Percentiles rank a stretch among this genome's conserved stretches.
These are phyloP conservation scores for Oikopleura vanhoeffeni DNA, from an alignment of 23 tunicate genomes.

Conservation along the genomic window DNA sequence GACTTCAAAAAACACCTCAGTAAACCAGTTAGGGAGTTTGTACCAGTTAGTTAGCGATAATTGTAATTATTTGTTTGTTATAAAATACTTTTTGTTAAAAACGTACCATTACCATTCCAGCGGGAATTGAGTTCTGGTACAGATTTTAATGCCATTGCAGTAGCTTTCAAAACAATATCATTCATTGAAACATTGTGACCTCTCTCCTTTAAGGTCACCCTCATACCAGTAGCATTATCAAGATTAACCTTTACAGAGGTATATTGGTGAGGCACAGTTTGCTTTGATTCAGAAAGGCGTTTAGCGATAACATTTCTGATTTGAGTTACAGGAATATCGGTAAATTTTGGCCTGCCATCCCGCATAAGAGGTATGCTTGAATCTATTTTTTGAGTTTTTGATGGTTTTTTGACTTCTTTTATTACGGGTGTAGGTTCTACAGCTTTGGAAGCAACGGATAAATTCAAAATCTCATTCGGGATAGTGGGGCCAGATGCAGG, in stretches of 20 bases:
- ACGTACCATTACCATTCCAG: conserved; percentile 58
- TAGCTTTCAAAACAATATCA: conserved; percentile 79
- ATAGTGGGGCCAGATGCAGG: not conserved
- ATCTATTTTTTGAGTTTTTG: not conserved
- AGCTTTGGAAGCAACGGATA: not conserved
- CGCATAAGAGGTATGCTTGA: not conserved
- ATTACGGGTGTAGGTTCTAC: not conserved
- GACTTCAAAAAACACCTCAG: no score
- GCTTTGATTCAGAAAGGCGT: conserved; percentile 61
- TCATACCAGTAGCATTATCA: conserved; percentile 29
- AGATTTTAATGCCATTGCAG: conserved; percentile 47
- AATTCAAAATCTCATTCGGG: not conserved
- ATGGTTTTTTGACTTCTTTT: no score
- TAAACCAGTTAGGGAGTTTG: no score
- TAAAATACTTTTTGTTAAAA: no score
- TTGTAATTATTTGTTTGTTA: no score
- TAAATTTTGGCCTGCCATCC: not conserved
- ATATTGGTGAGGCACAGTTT: conserved; percentile 80
- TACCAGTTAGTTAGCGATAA: no score
- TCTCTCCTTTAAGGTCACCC: conserved; percentile 31
- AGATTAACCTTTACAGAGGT: conserved; percentile 52
- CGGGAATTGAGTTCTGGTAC: conserved; percentile 74
- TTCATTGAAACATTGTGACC: conserved; percentile 67
- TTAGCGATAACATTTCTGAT: conserved; percentile 33
- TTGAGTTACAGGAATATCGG: not conserved